Base-by-base conservation (phyloP, 2,113 vertebrate genomes). In the Azemiops feae region DNA sequence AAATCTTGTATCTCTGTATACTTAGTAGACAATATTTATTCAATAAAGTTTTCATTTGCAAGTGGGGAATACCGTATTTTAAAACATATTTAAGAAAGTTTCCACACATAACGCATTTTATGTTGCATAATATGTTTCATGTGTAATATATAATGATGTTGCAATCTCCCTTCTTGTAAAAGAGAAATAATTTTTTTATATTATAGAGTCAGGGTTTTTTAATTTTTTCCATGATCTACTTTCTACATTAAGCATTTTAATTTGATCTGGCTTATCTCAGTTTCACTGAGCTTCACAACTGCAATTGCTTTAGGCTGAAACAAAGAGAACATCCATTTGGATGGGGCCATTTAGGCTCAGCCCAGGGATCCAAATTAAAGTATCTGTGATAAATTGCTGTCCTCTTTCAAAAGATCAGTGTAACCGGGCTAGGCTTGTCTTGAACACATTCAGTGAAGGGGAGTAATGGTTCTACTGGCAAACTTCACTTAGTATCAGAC, bases 1-100 rank as follows among this genome's bases (percentile, higher is more conserved):
- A 95, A 93, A n/a, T 54, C 90, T 81, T 45, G 14, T 27, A 25
- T 55, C 52, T 94, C 3, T 14, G 81, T 90, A 90, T 55, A 87
- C 39, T 87, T 39, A 25, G 22, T 4, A 89, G 91, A 69, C 0
- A 0, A 92, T 90, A 64, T 91, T 93, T 88, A 54, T 87, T 64
- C 23, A 10, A 9, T 92, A 92, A 94, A 88, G 7, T 9, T 0
- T 58, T n/a, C 54, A 54, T 14, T 47, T 55, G 16, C 50, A 0
- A 2, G 60, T 87, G 34, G 27, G 91, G 94, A 7, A 20, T 25
- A 88, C 57, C 1, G 58, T 64, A 88, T 52, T 69, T 90, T 16
- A 11, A 87, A 89, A 57, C n/a, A 57, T 87, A 47, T 86, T 60
- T 14, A 6, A 8, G 93, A 92, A 94, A 89, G 5, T 9, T 0